Evolutionary conservation across 2,888 invertebrate species (phyloP).

Genomic region (Brenthis ino): DNA sequence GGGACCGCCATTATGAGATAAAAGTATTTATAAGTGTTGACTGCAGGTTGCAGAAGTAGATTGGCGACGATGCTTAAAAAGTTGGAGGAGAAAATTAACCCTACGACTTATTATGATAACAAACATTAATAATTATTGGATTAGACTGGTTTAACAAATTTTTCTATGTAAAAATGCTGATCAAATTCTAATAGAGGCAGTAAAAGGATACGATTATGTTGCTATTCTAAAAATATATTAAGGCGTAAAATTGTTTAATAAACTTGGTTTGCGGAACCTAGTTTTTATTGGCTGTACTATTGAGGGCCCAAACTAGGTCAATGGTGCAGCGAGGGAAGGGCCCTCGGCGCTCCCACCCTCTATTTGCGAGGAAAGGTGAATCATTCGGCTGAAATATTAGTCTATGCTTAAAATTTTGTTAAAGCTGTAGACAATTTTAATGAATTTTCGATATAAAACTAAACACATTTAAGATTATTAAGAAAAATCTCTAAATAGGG

Average conservation of each 20-base stretch:
- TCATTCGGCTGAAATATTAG: slow-evolving; percentile 38
- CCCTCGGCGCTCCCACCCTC: slow-evolving; percentile 49
- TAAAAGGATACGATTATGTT: not conserved
- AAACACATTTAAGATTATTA: not conserved
- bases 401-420: slow-evolving; percentile 3
- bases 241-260: slow-evolving; percentile 20
- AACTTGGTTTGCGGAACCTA: slow-evolving; percentile 31
- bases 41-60: slow-evolving; percentile 36
- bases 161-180: too few species aligned
- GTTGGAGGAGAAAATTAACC: slow-evolving; percentile 19
- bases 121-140: not conserved
- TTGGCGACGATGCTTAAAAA: slow-evolving; percentile 23
- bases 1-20: slow-evolving; percentile 43
- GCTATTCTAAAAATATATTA: not conserved
- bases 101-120: slow-evolving; percentile 4
- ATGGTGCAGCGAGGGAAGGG: slow-evolving; percentile 66
- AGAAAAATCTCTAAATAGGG: not conserved
- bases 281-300: slow-evolving; percentile 37
- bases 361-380: slow-evolving; percentile 39
- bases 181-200: too few species aligned
- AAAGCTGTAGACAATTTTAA: not conserved
- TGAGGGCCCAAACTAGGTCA: slow-evolving; percentile 70
- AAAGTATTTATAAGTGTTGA: slow-evolving; percentile 39
- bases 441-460: not conserved
- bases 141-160: too few species aligned